phyloP scores from a whole-genome alignment of 1,140 invertebrate species.

The Cryptotermes secundus region DNA sequence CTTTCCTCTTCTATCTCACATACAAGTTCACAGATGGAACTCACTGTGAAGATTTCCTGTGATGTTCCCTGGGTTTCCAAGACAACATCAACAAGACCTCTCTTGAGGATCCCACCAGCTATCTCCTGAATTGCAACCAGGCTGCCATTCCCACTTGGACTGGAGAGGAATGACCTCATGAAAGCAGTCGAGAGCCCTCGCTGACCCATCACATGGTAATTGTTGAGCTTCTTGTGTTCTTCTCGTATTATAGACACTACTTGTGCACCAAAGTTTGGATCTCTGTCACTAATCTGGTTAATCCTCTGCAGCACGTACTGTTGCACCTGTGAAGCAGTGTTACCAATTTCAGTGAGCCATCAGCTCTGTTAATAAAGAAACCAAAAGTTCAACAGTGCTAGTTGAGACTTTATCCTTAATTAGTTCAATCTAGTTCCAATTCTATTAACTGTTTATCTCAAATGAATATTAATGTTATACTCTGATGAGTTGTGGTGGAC shows the following conservation, averaged over 20 bases:
- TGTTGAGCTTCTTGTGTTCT: conserved; percentile 44
- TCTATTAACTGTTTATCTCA: no score
- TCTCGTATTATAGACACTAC: conserved; percentile 5
- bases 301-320: conserved; percentile 66
- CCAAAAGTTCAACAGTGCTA: no score
- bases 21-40: conserved; percentile 12
- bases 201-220: conserved; percentile 66
- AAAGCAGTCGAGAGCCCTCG: conserved; percentile 73
- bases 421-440: no score
- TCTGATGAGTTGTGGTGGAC: no score
- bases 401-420: no score
- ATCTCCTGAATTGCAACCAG: conserved; percentile 76
- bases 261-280: conserved; percentile 33
- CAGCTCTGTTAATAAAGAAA: no score
- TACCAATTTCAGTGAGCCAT: no score
- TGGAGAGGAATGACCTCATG: conserved; percentile 58
- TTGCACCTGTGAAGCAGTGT: conserved; percentile 52
- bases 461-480: no score
- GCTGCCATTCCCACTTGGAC: conserved; percentile 64
- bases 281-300: conserved; percentile 58
- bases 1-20: no score
- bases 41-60: conserved; percentile 54
- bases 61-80: conserved; percentile 55
- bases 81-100: conserved; percentile 71
- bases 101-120: conserved; percentile 68